These are phyloP conservation scores for Lasioglossum pauxillum DNA, from an alignment of 2,888 invertebrate species.

Conservation along the genomic window DNA sequence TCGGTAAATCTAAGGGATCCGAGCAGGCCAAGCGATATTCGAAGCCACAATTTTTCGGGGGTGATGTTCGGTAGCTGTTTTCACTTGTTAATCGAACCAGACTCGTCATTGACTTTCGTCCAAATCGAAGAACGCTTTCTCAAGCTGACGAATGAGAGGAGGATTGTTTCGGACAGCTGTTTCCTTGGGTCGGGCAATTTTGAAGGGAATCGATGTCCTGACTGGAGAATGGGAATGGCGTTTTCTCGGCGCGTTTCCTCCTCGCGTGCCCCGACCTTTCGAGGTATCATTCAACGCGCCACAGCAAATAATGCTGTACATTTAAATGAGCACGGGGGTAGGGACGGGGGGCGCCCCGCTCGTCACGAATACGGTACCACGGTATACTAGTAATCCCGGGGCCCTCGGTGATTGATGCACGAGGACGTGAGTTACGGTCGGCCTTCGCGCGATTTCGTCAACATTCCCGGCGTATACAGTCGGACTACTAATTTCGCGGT, in stretches of 20 bases:
- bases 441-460: slow-evolving; percentile 66
- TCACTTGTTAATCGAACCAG: too few relatives aligned
- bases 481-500: slow-evolving; percentile 42
- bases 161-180: neutral
- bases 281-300: slow-evolving; percentile 49
- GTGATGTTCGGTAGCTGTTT: neutral
- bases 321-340: slow-evolving; percentile 43
- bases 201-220: neutral
- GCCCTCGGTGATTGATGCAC: slow-evolving; percentile 43
- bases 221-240: neutral
- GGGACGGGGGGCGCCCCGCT: neutral
- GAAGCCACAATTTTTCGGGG: neutral
- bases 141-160: neutral
- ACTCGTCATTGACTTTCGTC: too few relatives aligned
- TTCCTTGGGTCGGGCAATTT: neutral
- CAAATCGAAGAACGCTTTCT: neutral
- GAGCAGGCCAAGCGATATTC: neutral
- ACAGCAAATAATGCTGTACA: slow-evolving; percentile 57
- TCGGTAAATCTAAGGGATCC: neutral
- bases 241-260: slow-evolving; percentile 15
- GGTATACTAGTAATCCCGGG: slow-evolving; percentile 51
- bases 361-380: slow-evolving; percentile 34
- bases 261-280: slow-evolving; percentile 40
- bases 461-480: slow-evolving; percentile 35
- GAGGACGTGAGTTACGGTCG: slow-evolving; percentile 50